These are phyloP conservation scores for Hypsibius dujardini DNA, from an alignment of 1,140 invertebrate genomes.

Conservation along the genomic window DNA sequence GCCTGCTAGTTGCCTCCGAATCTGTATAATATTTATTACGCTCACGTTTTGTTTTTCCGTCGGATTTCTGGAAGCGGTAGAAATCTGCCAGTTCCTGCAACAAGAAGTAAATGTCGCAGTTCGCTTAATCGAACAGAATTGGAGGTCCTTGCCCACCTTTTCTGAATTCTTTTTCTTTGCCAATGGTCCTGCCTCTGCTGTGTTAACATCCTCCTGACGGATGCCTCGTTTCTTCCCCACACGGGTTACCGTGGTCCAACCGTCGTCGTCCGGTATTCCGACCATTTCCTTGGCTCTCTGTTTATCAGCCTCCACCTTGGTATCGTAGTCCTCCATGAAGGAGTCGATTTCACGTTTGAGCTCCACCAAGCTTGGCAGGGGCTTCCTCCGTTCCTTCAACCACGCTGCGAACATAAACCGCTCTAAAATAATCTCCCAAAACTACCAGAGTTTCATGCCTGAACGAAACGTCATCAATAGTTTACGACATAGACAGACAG, in stretches of 20 bases:
- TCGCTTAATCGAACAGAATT: slow-evolving; percentile 18
- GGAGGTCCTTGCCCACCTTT: background rate
- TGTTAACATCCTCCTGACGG: background rate
- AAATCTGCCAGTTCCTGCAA: slow-evolving; percentile 58
- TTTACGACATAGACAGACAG: too few species aligned
- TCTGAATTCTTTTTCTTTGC: slow-evolving; percentile 6
- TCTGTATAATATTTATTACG: slow-evolving; percentile 21
- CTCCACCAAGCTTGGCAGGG: slow-evolving; percentile 36
- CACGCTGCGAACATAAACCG: slow-evolving; percentile 38
- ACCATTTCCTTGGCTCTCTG: slow-evolving; percentile 38
- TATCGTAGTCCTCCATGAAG: slow-evolving; percentile 54
- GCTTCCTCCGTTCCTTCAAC: slow-evolving; percentile 49
- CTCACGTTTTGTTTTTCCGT: slow-evolving; percentile 64
- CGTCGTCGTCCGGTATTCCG: slow-evolving; percentile 47
- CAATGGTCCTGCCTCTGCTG: background rate
- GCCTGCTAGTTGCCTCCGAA: too few species aligned
- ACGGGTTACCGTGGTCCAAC: slow-evolving; percentile 61
- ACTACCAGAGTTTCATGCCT: too few species aligned
- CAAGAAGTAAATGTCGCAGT: slow-evolving; percentile 20
- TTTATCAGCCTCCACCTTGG: slow-evolving; percentile 39
- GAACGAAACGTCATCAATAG: too few species aligned
- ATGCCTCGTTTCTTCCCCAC: slow-evolving; percentile 23
- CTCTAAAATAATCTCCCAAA: too few species aligned
- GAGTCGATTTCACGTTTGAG: slow-evolving; percentile 47
- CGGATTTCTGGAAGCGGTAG: slow-evolving; percentile 71